phyloP scores from a whole-genome alignment of 1,140 invertebrate species.

The Macrocentrus cingulum region DNA sequence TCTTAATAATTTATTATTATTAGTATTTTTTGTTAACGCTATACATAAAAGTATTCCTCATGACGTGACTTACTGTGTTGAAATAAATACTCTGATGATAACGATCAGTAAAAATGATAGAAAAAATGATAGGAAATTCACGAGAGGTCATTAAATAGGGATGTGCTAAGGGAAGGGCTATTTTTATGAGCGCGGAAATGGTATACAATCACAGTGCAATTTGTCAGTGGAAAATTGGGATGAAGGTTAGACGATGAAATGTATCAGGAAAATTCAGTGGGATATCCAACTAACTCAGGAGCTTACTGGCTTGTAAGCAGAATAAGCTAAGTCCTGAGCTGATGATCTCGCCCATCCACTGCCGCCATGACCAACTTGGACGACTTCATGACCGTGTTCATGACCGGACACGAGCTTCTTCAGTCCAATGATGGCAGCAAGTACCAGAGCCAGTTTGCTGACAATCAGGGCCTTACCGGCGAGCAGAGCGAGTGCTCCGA shows the following conservation, averaged over 20 bases:
- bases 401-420: conserved; percentile 75
- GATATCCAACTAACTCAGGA: conserved; percentile 33
- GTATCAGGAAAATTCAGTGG: too few relatives aligned
- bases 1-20: conserved; percentile 43
- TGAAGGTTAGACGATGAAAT: conserved; percentile 16
- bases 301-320: conserved; percentile 52
- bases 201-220: conserved; percentile 16
- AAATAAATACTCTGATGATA: conserved; percentile 24
- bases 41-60: conserved; percentile 11
- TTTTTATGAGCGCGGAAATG: conserved; percentile 2
- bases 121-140: conserved; percentile 23
- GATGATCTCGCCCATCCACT: conserved; percentile 55
- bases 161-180: background rate
- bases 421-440: conserved; percentile 79
- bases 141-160: conserved; percentile 3
- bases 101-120: conserved; percentile 29
- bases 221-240: background rate
- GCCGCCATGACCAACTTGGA: conserved; percentile 67
- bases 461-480: conserved; percentile 83
- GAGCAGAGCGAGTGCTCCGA: conserved; percentile 75
- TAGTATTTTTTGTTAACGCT: conserved; percentile 30
- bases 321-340: conserved; percentile 53
- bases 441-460: conserved; percentile 76
- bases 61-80: conserved; percentile 15
- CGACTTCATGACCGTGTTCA: conserved; percentile 67